These are phyloP conservation scores for Syngnathoides biaculeatus DNA, from an alignment of 2,113 vertebrate genomes.

Conservation along the genomic window DNA sequence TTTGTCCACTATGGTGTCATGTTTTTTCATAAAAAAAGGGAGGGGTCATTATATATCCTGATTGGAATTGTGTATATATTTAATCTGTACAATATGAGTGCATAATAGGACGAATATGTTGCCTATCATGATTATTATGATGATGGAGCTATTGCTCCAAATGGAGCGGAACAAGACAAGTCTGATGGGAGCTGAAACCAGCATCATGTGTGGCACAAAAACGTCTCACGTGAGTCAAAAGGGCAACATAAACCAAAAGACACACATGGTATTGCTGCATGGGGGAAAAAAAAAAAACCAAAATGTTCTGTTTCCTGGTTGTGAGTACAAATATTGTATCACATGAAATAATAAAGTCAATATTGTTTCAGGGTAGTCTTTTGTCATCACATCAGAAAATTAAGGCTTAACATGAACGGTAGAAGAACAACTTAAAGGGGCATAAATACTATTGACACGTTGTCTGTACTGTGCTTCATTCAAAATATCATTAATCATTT, in stretches of 20 bases:
- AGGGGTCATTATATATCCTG: no score
- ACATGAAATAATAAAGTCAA: background rate
- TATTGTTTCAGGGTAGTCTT: background rate
- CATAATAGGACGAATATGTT: background rate
- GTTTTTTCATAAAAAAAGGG: no score
- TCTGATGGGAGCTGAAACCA: conserved; percentile 8
- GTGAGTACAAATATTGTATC: conserved; percentile 23
- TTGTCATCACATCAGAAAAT: conserved; percentile 1
- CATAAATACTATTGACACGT: background rate
- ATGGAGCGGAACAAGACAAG: background rate
- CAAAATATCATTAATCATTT: background rate
- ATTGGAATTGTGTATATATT: no score
- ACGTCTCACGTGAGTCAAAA: background rate
- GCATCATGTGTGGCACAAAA: background rate
- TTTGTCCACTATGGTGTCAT: no score
- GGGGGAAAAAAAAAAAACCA: no score
- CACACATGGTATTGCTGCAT: background rate
- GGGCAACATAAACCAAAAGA: conserved; percentile 8
- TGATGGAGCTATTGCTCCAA: background rate
- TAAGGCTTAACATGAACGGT: background rate
- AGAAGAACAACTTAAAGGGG: background rate
- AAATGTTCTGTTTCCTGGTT: background rate
- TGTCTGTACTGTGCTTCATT: background rate
- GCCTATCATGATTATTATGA: background rate
- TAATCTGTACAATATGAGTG: background rate